phyloP scores from a whole-genome alignment of 1,140 invertebrate species.

The Drosophila nasuta region DNA sequence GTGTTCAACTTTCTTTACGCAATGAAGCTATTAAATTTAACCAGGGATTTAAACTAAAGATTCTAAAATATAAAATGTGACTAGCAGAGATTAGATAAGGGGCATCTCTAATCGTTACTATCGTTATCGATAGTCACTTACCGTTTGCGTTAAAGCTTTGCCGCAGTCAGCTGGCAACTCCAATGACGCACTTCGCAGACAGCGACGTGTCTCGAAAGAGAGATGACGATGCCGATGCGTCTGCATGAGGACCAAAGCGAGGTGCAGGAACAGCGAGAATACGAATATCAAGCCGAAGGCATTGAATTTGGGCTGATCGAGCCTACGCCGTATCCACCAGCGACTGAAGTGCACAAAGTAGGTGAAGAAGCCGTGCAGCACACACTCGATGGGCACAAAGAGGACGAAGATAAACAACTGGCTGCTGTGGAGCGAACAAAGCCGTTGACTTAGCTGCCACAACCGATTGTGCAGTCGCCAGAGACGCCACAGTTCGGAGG shows the following conservation, averaged over 20 bases:
- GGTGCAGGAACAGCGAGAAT: slow-evolving; percentile 37
- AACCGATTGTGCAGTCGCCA: slow-evolving; percentile 41
- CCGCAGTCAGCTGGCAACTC: slow-evolving; percentile 28
- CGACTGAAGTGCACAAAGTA: slow-evolving; percentile 61
- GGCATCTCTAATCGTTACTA: not conserved
- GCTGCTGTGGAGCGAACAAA: slow-evolving; percentile 32
- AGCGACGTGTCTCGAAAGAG: not conserved
- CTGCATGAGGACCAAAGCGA: slow-evolving; percentile 44
- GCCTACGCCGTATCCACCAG: slow-evolving; percentile 35
- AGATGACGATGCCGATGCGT: slow-evolving; percentile 32
- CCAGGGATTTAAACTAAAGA: too few relatives aligned
- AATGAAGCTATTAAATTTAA: too few relatives aligned
- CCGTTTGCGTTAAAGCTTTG: slow-evolving; percentile 44
- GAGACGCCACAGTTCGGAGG: slow-evolving; percentile 55
- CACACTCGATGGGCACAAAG: slow-evolving; percentile 46
- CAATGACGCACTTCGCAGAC: not conserved
- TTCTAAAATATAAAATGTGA: too few relatives aligned
- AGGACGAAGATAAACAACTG: slow-evolving; percentile 55
- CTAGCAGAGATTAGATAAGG: too few relatives aligned
- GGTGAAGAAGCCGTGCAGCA: slow-evolving; percentile 52
- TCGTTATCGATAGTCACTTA: slow-evolving; percentile 21
- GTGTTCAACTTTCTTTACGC: too few relatives aligned
- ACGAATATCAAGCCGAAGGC: slow-evolving; percentile 4
- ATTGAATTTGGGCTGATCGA: slow-evolving; percentile 13
- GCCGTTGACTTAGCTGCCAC: slow-evolving; percentile 32